phyloP scores from a whole-genome alignment of 2,888 invertebrate genomes.

The Drosophila neonasuta region DNA sequence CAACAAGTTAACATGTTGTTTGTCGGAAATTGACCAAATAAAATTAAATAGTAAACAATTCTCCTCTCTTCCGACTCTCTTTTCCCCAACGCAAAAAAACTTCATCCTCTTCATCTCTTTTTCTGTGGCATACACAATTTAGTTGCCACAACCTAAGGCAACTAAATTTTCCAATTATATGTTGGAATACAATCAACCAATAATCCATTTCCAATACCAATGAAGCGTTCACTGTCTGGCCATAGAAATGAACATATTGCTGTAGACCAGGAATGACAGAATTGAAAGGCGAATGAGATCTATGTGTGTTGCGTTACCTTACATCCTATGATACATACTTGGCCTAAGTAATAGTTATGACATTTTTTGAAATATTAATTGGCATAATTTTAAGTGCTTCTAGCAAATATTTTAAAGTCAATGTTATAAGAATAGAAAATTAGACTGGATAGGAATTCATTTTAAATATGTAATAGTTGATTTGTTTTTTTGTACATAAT shows the following conservation, averaged over 20 bases:
- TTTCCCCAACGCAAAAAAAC: neutral
- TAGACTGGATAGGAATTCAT: too few species aligned
- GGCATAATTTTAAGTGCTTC: neutral
- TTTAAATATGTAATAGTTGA: too few species aligned
- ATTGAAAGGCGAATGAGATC: neutral
- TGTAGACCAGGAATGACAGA: neutral
- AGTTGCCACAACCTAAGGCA: slow-evolving; percentile 4
- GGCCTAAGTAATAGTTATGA: neutral
- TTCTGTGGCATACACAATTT: slow-evolving; percentile 19
- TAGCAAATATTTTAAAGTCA: too few species aligned
- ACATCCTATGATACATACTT: neutral
- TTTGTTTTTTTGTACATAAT: too few species aligned
- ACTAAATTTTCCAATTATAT: slow-evolving; percentile 44
- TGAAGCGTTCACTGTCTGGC: neutral
- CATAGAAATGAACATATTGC: too few species aligned
- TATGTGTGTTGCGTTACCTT: too few species aligned
- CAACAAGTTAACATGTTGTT: slow-evolving; percentile 69
- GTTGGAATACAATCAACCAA: slow-evolving; percentile 30
- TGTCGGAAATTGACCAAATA: slow-evolving; percentile 69
- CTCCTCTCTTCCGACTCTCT: slow-evolving; percentile 9
- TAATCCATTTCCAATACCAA: slow-evolving; percentile 21
- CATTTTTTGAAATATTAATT: neutral
- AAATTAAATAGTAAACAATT: slow-evolving; percentile 70
- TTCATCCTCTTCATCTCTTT: neutral
- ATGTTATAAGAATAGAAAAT: too few species aligned